Evolutionary conservation across 2,113 vertebrate genomes (phyloP), one percentile per base, ranked within the genome.

Genomic region (Rhinopithecus roxellana): DNA sequence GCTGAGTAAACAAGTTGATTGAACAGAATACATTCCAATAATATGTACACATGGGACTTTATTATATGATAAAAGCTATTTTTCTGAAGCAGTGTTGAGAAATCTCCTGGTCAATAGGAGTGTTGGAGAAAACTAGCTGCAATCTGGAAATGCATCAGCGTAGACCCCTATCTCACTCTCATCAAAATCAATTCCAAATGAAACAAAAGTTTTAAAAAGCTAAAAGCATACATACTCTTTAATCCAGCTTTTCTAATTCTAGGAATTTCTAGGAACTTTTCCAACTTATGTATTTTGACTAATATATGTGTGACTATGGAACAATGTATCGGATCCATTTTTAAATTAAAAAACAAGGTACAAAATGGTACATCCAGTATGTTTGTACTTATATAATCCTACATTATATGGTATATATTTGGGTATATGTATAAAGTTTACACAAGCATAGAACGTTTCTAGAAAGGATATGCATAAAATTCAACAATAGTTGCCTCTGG

Each of bases 321-420:
- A 89, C 38, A 55, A 90, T 50, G 87, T 93, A 35, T 43, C 83
- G 20, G 45, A 50, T 67, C 32, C 48, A 85, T 74, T 94, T 97
- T 92, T 94, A 82, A 92, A 72, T 64, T 86, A 75, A 95, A 79
- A 89, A 64, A 23, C 55, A 89, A 95, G n/a, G 8, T 48, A 83
- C 5, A 82, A 85, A 92, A 81, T 8, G 80, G 8, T 32, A 75
- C 38, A 69, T 10, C 4, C 22, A 87, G 16, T 43, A 17, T 81
- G 10, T 88, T 50, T 74, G 7, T 55, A 83, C 9, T 70, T 61
- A 75, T 16, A 75, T 40, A 57, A 4, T 64, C 25, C 25, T 64
- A 64, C 59, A 64, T 30, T 30, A 6, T 40, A 82, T 32, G 9
- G 61, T 74, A 40, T 14, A 12, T 67, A 25, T 59, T 20, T 78